Evolutionary conservation across 2,113 vertebrate genomes (phyloP).

Genomic region (Archilochus colubris): DNA sequence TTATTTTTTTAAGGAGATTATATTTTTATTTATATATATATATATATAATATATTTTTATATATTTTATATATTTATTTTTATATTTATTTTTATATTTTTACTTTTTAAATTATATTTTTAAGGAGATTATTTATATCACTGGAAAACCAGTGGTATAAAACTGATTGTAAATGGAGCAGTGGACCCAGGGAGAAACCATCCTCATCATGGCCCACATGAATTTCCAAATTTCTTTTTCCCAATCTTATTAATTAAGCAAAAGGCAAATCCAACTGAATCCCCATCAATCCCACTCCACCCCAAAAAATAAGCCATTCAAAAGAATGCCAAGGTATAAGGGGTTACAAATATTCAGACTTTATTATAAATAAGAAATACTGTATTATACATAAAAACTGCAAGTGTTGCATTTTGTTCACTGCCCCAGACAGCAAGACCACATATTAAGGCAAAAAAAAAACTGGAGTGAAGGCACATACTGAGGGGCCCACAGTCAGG

Average conservation of each 20-base stretch:
- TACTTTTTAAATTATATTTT: too few relatives aligned
- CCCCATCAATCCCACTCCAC: too few relatives aligned
- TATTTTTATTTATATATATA: too few relatives aligned
- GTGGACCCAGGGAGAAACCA: neutral
- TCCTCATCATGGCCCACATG: accelerated
- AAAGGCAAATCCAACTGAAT: neutral
- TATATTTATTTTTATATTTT: too few relatives aligned
- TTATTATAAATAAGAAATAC: slow-evolving; percentile 99
- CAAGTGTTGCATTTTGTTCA: slow-evolving; percentile 82
- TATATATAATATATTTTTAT: too few relatives aligned
- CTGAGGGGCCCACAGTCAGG: slow-evolving; percentile 61
- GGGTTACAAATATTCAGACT: slow-evolving; percentile 89
- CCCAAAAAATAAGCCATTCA: slow-evolving; percentile 24
- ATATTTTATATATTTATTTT: too few relatives aligned
- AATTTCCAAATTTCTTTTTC: neutral
- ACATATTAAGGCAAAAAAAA: slow-evolving; percentile 76
- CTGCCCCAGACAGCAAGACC: slow-evolving; percentile 73
- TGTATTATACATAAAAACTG: slow-evolving; percentile 91
- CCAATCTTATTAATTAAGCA: neutral
- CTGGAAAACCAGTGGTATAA: neutral
- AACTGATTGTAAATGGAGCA: neutral
- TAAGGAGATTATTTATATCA: too few relatives aligned
- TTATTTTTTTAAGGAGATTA: neutral
- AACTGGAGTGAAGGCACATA: slow-evolving; percentile 74
- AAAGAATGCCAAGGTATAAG: slow-evolving; percentile 66